These are phyloP conservation scores for Leucopternis melanops DNA, from an alignment of 2,113 vertebrate species.

Conservation along the genomic window DNA sequence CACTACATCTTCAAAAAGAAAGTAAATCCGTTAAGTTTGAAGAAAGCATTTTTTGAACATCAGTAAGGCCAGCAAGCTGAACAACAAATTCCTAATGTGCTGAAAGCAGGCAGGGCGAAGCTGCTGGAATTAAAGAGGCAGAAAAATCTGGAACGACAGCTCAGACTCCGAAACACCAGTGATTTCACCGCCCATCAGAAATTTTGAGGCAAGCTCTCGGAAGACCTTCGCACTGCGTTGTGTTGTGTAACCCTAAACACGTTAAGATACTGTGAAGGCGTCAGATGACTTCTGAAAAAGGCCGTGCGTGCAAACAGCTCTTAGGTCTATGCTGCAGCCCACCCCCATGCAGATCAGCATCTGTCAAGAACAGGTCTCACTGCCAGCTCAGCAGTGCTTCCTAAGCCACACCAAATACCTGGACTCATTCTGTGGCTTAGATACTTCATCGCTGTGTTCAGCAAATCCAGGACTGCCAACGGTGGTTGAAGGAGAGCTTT, in stretches of 20 bases:
- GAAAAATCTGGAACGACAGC: background rate
- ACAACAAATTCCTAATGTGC: background rate
- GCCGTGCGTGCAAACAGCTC: fast-evolving
- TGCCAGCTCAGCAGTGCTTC: background rate
- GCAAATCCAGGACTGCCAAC: background rate
- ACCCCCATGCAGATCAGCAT: conserved; percentile 19
- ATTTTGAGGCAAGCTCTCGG: background rate
- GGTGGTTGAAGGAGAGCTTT: background rate
- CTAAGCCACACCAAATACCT: conserved; percentile 65
- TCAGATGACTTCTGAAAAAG: background rate
- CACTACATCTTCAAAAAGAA: background rate
- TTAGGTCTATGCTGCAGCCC: background rate
- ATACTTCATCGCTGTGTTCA: background rate
- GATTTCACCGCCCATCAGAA: background rate
- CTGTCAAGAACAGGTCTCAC: background rate
- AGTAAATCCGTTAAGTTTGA: background rate
- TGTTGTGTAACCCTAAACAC: background rate
- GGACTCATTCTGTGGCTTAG: conserved; percentile 19
- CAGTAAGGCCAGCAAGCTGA: background rate
- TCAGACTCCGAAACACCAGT: background rate
- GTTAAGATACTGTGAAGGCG: background rate
- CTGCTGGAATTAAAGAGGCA: background rate
- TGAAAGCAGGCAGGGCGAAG: background rate
- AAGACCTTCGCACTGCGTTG: background rate
- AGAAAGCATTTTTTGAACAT: background rate